Evolutionary conservation across 2,888 invertebrate genomes (phyloP).

Genomic region (Chrysopilus asiliformis): DNA sequence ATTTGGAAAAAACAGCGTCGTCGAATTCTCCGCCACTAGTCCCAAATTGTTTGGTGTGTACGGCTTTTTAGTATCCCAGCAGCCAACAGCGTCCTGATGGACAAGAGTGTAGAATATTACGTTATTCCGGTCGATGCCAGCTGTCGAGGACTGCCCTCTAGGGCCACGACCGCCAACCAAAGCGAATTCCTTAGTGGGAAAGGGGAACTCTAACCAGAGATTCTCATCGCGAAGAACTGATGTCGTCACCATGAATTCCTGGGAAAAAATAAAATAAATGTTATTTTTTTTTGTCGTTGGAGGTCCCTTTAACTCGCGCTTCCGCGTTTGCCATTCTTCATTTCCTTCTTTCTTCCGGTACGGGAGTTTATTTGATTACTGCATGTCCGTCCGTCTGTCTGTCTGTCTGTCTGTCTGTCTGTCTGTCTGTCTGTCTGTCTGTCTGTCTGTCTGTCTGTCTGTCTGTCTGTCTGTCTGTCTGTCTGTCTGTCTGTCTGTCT

Average conservation of each 20-base stretch:
- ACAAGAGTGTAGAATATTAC: conserved; percentile 71
- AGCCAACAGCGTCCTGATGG: conserved; percentile 58
- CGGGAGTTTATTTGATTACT: too few species aligned
- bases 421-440: too few species aligned
- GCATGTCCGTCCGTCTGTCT: too few species aligned
- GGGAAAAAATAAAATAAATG: too few species aligned
- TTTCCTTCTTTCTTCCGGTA: too few species aligned
- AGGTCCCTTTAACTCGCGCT: too few species aligned
- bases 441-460: too few species aligned
- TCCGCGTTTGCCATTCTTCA: too few species aligned
- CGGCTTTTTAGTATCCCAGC: conserved; percentile 64
- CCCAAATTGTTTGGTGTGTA: conserved; percentile 50
- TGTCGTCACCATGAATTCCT: conserved; percentile 59
- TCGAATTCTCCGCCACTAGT: conserved; percentile 46
- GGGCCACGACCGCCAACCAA: conserved; percentile 40
- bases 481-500: too few species aligned
- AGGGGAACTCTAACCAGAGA: conserved; percentile 25
- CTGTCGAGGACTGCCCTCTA: conserved; percentile 58
- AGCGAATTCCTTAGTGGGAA: conserved; percentile 6
- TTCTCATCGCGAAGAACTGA: conserved; percentile 49
- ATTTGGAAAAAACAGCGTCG: conserved; percentile 63
- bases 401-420: too few species aligned
- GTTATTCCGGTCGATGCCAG: conserved; percentile 49
- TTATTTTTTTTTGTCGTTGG: too few species aligned
- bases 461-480: too few species aligned